Conservation (phyloP, 64 coral and sea anemone species). For the Platygyra sinensis region DNA sequence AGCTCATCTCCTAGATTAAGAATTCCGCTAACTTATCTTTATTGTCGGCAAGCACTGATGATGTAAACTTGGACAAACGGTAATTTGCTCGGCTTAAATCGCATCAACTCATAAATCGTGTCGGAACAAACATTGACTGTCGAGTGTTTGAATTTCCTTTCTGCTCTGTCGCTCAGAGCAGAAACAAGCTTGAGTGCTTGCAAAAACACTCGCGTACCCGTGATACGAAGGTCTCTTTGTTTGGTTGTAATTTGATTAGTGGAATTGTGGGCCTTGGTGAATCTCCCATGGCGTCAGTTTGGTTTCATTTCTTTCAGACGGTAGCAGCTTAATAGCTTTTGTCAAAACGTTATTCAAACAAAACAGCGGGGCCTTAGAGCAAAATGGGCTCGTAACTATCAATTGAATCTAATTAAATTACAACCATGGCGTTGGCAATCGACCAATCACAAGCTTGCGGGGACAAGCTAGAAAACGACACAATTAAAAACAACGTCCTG, state of each 20-base stretch:
- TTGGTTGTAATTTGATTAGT: slow-evolving; percentile 33
- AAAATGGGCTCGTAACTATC: slow-evolving; percentile 61
- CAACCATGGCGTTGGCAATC: slow-evolving; percentile 5
- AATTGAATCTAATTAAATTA: slow-evolving; percentile 96
- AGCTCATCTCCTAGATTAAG: neutral
- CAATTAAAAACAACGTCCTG: slow-evolving; percentile 58
- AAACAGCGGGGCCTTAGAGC: slow-evolving; percentile 7
- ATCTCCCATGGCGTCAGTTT: neutral
- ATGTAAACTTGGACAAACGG: neutral
- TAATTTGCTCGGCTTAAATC: neutral
- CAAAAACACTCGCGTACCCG: slow-evolving; percentile 10
- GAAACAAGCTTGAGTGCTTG: slow-evolving; percentile 1
- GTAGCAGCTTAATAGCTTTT: slow-evolving; percentile 51
- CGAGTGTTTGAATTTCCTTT: neutral
- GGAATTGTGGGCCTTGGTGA: neutral
- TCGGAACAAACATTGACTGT: slow-evolving; percentile 11
- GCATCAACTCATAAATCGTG: neutral
- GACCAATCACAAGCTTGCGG: slow-evolving; percentile 65
- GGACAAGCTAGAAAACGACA: slow-evolving; percentile 57
- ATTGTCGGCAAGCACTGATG: neutral
- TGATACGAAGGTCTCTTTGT: slow-evolving; percentile 1
- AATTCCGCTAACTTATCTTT: slow-evolving; percentile 26
- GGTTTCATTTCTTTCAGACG: slow-evolving; percentile 9
- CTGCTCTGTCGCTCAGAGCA: neutral
- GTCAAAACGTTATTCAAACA: slow-evolving; percentile 72